Base-by-base conservation (phyloP, 2,113 vertebrate species). In the Tenebrosternarchus preto region DNA sequence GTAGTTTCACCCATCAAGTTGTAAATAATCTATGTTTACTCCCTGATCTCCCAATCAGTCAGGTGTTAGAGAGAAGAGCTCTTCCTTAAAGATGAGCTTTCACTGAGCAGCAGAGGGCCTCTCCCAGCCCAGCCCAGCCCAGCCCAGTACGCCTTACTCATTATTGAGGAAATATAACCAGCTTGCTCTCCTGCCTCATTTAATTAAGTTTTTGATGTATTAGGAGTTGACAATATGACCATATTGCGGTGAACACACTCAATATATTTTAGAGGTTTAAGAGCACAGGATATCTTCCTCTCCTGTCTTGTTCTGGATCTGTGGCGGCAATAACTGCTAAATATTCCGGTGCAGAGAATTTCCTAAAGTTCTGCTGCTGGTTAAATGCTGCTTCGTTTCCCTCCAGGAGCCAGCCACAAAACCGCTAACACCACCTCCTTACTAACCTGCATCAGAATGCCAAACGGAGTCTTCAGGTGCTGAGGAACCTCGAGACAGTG, bases 81-180 rank as follows among this genome's bases (percentile, higher is more conserved):
- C 20, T 63, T 33, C n/a, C 25, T 29, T 5, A 36, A 60, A 68
- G 24, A 70, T 1, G 67, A 22, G 19, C 57, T 60, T 11, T 61
- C 25, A 2, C 11, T 36, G 16, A 46, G 46, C 39, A 50, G 55
- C 17, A 70, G 33, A 25, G n/a, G 66, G 67, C 55, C 31, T 43
- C 22, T 24, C 22, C 46, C 29, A 27, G 31, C 24, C 22, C 9
- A 20, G 11, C 22, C 64, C 55, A n/a, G n/a, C 53, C 71, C 25
- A 76, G 12, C 63, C 19, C 11, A 69, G 76, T 20, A 19, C 29
- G 20, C n/a, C n/a, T 82, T 80, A 83, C 73, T 73, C 72, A 82
- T 82, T 83, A 85, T 85, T 82, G 78, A 80, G 33, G 67, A 83
- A 77, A 75, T 83, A 67, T 72, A 43, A 27, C 27, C 67, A 76